Percentiles rank a stretch among this genome's conserved stretches.
phyloP scores from a whole-genome alignment of 2,888 invertebrate genomes.

The Trissolcus brochymenae region DNA sequence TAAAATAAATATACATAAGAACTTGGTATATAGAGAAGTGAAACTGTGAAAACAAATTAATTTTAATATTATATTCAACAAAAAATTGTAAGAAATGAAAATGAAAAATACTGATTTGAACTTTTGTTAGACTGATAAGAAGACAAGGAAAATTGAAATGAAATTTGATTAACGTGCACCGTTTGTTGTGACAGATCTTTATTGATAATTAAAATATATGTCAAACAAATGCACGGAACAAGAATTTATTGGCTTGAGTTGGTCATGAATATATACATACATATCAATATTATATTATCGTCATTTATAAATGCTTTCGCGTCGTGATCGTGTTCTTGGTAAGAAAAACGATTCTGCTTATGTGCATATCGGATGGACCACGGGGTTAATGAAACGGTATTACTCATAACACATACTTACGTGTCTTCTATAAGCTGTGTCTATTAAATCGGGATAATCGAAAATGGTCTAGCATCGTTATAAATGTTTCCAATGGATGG shows the following conservation, averaged over 20 bases:
- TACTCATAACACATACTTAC: constrained; percentile 68
- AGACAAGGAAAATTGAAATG: no score
- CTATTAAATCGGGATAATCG: constrained; percentile 66
- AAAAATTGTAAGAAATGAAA: no score
- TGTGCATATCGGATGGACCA: constrained; percentile 65
- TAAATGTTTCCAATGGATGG: no score
- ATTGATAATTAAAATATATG: background rate
- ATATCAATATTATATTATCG: constrained; percentile 40
- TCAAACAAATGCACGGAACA: constrained; percentile 14
- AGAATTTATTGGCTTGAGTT: constrained; percentile 8
- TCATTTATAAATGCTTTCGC: constrained; percentile 67
- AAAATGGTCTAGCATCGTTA: constrained; percentile 59
- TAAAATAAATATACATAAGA: no score
- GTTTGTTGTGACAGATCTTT: no score
- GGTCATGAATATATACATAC: constrained; percentile 4
- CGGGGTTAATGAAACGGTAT: constrained; percentile 70
- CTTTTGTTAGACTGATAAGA: no score
- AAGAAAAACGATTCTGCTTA: constrained; percentile 71
- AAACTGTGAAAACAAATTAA: no score
- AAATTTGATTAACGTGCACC: no score
- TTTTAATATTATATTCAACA: no score
- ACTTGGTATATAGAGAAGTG: no score
- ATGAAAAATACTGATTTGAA: no score
- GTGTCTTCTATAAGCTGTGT: constrained; percentile 65
- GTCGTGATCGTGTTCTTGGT: constrained; percentile 64